Evolutionary conservation across 2,888 invertebrate genomes (phyloP).

Genomic region (Hydrotaea cyrtoneurina): DNA sequence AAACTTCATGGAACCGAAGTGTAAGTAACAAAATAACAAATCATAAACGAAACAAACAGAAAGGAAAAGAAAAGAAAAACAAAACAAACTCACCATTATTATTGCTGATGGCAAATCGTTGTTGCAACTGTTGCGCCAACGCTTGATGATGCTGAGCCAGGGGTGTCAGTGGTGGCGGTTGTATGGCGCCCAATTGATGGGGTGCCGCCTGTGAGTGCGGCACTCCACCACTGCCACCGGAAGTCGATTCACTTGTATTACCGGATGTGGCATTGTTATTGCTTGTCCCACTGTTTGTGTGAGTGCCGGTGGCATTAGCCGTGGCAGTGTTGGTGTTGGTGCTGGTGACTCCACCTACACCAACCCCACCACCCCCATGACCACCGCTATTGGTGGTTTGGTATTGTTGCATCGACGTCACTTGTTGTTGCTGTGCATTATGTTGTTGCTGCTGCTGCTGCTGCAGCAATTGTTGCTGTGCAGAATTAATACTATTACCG

Average conservation of each 20-base stretch:
- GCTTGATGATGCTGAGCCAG: conserved; percentile 84
- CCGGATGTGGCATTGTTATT: conserved; percentile 60
- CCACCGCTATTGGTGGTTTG: conserved; percentile 74
- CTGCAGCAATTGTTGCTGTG: conserved; percentile 73
- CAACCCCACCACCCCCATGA: conserved; percentile 65
- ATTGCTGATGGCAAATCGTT: conserved; percentile 82
- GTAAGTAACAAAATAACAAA: conserved; percentile 14
- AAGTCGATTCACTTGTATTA: conserved; percentile 64
- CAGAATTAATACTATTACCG: conserved; percentile 60
- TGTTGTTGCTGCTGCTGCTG: conserved; percentile 72
- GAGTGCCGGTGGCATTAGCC: conserved; percentile 64
- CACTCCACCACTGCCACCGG: conserved; percentile 77
- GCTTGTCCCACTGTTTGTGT: conserved; percentile 60
- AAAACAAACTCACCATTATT: conserved; percentile 79
- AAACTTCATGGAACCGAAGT: conserved; percentile 22
- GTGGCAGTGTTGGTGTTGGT: conserved; percentile 46
- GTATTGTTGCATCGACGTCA: conserved; percentile 80
- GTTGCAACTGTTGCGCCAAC: conserved; percentile 84
- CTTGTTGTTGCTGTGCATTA: conserved; percentile 71
- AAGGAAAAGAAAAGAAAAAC: neutral
- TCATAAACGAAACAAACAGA: conserved; percentile 52
- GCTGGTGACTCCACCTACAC: conserved; percentile 65
- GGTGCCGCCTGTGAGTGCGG: conserved; percentile 81
- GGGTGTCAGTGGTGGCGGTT: conserved; percentile 78
- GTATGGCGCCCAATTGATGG: conserved; percentile 76